Evolutionary conservation across 1,140 invertebrate species (phyloP).

Genomic region (Cyphomyrmex costatus): DNA sequence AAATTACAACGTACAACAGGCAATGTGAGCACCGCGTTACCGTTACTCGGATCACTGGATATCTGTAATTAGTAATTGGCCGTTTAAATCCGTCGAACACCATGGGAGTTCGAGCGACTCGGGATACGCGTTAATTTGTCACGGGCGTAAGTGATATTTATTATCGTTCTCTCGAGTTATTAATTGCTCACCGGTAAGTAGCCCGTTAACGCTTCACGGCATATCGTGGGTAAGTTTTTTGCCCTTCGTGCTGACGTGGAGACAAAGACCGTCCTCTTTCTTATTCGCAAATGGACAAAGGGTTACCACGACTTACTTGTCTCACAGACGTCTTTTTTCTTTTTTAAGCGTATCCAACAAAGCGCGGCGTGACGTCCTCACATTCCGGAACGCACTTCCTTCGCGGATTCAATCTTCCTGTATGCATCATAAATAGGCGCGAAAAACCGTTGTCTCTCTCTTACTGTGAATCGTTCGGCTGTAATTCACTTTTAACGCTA

Average conservation of each 20-base stretch:
- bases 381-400: conserved; percentile 62
- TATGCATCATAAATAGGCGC: conserved; percentile 67
- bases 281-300: conserved; percentile 44
- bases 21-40: conserved; percentile 51
- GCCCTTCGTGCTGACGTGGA: conserved; percentile 10
- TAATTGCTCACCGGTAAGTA: conserved; percentile 50
- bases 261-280: conserved; percentile 27
- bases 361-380: conserved; percentile 21
- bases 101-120: conserved; percentile 12
- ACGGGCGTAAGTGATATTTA: conserved; percentile 56
- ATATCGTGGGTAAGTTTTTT: conserved; percentile 59
- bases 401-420: conserved; percentile 60
- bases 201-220: conserved; percentile 44
- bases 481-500: too few relatives aligned
- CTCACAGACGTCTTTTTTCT: conserved; percentile 20
- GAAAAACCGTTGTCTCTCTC: conserved; percentile 63
- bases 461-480: conserved; percentile 59
- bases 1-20: conserved; percentile 68
- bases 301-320: conserved; percentile 22
- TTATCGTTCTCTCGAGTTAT: conserved; percentile 40
- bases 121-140: conserved; percentile 68
- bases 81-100: conserved; percentile 60
- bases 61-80: conserved; percentile 76
- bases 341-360: conserved; percentile 4
- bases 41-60: conserved; percentile 71